A percentile compares a stretch with the other conserved stretches of the same genome.
These are phyloP conservation scores for Orthonyx spaldingii DNA, from an alignment of 2,113 vertebrate species.

Conservation along the genomic window DNA sequence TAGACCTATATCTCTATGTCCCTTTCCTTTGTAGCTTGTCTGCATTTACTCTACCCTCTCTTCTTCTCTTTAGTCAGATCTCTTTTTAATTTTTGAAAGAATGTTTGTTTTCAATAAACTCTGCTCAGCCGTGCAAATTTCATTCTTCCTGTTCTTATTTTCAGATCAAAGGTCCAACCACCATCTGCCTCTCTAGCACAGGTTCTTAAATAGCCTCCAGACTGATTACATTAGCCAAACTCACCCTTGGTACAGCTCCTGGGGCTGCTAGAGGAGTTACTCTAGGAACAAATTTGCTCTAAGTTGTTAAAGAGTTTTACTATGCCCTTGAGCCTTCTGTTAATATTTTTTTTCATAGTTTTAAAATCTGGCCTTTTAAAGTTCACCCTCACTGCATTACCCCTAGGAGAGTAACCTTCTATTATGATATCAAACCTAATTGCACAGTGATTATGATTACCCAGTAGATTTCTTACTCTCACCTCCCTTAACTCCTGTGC, in stretches of 20 bases:
- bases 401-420: slow-evolving; percentile 60
- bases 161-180: slow-evolving; percentile 11
- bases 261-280: background rate
- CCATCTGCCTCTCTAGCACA: slow-evolving; percentile 7
- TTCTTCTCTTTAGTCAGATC: background rate
- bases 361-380: slow-evolving; percentile 64
- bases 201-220: slow-evolving; percentile 16
- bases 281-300: slow-evolving; percentile 31
- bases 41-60: background rate
- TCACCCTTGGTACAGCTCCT: slow-evolving; percentile 27
- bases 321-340: slow-evolving; percentile 63
- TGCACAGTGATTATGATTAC: slow-evolving; percentile 55
- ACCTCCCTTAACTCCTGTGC: slow-evolving; percentile 45
- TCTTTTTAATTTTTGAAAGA: background rate
- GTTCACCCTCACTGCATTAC: slow-evolving; percentile 59
- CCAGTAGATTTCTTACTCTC: slow-evolving; percentile 49
- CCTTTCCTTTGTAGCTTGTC: background rate
- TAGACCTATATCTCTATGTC: background rate
- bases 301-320: slow-evolving; percentile 50
- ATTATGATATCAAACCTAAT: slow-evolving; percentile 66
- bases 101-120: slow-evolving; percentile 31
- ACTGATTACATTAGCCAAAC: slow-evolving; percentile 42
- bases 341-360: slow-evolving; percentile 56
- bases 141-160: slow-evolving; percentile 1
- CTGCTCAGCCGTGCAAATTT: background rate